Base-by-base conservation (phyloP, 2,797 vertebrate species). In the Bradypodion ventrale region DNA sequence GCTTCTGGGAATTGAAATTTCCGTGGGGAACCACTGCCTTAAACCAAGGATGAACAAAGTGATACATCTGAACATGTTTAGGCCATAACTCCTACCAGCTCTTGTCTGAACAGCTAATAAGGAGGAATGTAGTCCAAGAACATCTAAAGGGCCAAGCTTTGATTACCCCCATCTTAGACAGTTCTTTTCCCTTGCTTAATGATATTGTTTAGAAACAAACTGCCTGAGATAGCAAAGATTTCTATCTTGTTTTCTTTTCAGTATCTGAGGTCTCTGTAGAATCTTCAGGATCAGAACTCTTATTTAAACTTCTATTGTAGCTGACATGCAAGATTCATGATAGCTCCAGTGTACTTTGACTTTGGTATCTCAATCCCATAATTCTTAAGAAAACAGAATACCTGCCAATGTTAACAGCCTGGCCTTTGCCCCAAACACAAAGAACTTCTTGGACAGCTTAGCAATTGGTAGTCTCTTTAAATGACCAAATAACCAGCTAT, bases 381-480 rank as follows among this genome's bases (percentile, higher is more conserved):
- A 85, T 78, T 46, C 78, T 25, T 7, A 52, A 78, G 74, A 76
- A 62, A 3, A 85, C 65, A 46, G 69, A 83, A 62, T 27, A 80
- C 75, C 35, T 35, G 78, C 66, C 84, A 85, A 85, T 7, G 83
- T 80, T 83, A 76, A 29, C 52, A 49, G 52, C 56, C 87, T 89
- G 86, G 82, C 83, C 42, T 68, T 1, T 32, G 83, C 81, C 56
- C 69, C 82, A 85, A 89, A 87, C 12, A 73, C n/a, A 23, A 78
- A 49, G 3, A 7, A 40, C 25, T 62, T 37, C 13, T 87, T 91
- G 91, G 92, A 90, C 89, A 88, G 82, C 81, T 92, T 88, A 89
- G 92, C 88, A 93, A 86, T 90, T 87, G 94, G 92, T 93, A 95
- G 93, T 94, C 59, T 87, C 73, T 87, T 91, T 84, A 89, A 87